Base-by-base conservation (phyloP, 1,140 invertebrate genomes). In the Drosophila nasuta region DNA sequence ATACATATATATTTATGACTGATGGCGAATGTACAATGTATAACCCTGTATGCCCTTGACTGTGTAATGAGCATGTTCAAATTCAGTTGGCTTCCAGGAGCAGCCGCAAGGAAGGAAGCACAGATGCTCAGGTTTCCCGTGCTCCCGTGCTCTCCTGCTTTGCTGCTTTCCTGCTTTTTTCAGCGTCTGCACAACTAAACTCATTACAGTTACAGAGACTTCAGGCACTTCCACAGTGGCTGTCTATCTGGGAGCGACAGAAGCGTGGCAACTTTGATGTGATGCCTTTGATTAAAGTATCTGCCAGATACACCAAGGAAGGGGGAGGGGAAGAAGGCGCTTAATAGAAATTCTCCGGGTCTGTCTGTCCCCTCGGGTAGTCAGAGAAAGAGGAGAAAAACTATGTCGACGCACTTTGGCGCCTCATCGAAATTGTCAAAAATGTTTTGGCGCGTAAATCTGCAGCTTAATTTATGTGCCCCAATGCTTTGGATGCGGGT, bases 391-490 rank as follows among this genome's bases (percentile, higher is more conserved):
- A 7, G 46, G 17, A 20, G 20, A 5, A 5, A 51, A 85, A 81
- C 78, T 85, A 81, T 85, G 59, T 63, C 65, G 38, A 49, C 62
- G 80, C 75, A 77, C 74, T 67, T 63, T 77, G 49, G 57, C 64
- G 75, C 63, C 75, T 71, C 81, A 79, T 82, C 57, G 59, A 73
- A 76, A 80, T 81, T 85, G 81, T 79, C 82, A 81, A 79, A 81
- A 86, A 75, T 78, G 64, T 68, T 57, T 66, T 33, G 57, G 58
- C 65, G 66, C 49, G 66, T 79, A 77, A 81, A 81, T 76, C 85
- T 79, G 30, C 35, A 43, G 35, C 58, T 54, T 76, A 81, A 85
- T 83, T 83, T 83, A 89, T 81, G 77, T 60, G 8, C 46, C 41
- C 49, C 41, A 25, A 20, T 49, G 33, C 48, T 63, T 46, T 30